phyloP scores from a whole-genome alignment of 1,140 invertebrate genomes.

The Panagrolaimus sp. region DNA sequence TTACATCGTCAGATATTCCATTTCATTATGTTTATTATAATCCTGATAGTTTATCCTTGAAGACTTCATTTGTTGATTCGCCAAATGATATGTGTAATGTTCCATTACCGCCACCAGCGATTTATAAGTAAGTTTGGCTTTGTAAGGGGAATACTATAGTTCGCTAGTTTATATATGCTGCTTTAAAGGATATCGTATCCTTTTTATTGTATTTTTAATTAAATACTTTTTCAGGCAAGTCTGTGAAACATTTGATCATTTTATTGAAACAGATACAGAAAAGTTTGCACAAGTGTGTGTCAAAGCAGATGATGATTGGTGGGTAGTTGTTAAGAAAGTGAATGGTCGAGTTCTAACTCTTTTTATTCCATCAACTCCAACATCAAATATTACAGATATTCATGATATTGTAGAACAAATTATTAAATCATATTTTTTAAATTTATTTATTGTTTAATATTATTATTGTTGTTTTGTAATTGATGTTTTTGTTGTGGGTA shows the following conservation, averaged over 20 bases:
- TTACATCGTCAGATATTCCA: conserved; percentile 24
- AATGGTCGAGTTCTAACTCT: conserved; percentile 22
- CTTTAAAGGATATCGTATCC: too few species aligned
- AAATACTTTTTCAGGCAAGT: conserved; percentile 22
- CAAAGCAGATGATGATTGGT: conserved; percentile 39
- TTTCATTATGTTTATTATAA: conserved; percentile 39
- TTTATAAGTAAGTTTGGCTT: background rate
- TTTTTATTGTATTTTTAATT: too few species aligned
- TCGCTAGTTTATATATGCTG: too few species aligned
- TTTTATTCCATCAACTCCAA: conserved; percentile 24
- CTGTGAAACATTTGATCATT: conserved; percentile 37
- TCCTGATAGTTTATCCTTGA: conserved; percentile 37
- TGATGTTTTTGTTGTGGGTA: too few species aligned
- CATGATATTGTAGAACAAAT: conserved; percentile 13
- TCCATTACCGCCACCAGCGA: conserved; percentile 15
- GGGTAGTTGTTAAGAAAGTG: conserved; percentile 37
- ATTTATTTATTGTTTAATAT: background rate
- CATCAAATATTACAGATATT: conserved; percentile 23
- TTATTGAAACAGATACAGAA: conserved; percentile 14
- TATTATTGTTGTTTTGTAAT: too few species aligned
- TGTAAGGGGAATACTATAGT: too few species aligned
- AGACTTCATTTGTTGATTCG: conserved; percentile 23
- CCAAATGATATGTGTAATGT: conserved; percentile 12
- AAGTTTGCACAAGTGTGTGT: conserved; percentile 28
- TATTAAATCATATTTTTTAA: conserved; percentile 6